phyloP scores from a whole-genome alignment of 2,888 invertebrate genomes.

The Hirtodrosophila trivittata region DNA sequence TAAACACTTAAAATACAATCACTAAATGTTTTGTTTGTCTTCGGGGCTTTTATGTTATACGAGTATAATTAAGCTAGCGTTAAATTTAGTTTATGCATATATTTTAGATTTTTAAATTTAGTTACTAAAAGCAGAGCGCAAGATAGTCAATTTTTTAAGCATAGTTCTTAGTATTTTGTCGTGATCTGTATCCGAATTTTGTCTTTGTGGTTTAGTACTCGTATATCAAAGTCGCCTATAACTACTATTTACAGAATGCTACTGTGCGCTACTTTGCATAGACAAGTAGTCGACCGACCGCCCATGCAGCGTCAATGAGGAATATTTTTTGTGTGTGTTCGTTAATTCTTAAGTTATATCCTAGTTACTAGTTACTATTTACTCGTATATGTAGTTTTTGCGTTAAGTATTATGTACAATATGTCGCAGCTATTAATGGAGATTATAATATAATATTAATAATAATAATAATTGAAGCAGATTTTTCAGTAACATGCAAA shows the following conservation, averaged over 20 bases:
- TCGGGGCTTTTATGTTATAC: slow-evolving; percentile 48
- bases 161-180: slow-evolving; percentile 23
- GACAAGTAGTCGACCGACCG: slow-evolving; percentile 56
- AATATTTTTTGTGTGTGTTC: slow-evolving; percentile 40
- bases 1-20: slow-evolving; percentile 78
- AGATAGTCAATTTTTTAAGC: slow-evolving; percentile 70
- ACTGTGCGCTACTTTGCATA: slow-evolving; percentile 71
- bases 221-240: slow-evolving; percentile 57
- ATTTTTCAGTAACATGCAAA: slow-evolving; percentile 80
- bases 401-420: slow-evolving; percentile 70
- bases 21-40: slow-evolving; percentile 76
- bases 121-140: slow-evolving; percentile 62
- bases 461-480: slow-evolving; percentile 73
- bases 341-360: slow-evolving; percentile 21
- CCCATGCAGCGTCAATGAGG: slow-evolving; percentile 69
- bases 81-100: slow-evolving; percentile 57
- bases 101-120: too few relatives aligned
- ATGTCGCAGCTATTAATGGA: slow-evolving; percentile 59
- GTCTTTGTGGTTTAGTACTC: slow-evolving; percentile 25
- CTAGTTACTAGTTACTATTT: slow-evolving; percentile 48
- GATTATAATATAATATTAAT: slow-evolving; percentile 44
- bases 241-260: slow-evolving; percentile 71
- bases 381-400: slow-evolving; percentile 30
- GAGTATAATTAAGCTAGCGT: slow-evolving; percentile 67
- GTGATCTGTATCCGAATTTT: slow-evolving; percentile 12